These are phyloP conservation scores for Stenodema calcarata DNA, from an alignment of 2,888 invertebrate species.

Conservation along the genomic window DNA sequence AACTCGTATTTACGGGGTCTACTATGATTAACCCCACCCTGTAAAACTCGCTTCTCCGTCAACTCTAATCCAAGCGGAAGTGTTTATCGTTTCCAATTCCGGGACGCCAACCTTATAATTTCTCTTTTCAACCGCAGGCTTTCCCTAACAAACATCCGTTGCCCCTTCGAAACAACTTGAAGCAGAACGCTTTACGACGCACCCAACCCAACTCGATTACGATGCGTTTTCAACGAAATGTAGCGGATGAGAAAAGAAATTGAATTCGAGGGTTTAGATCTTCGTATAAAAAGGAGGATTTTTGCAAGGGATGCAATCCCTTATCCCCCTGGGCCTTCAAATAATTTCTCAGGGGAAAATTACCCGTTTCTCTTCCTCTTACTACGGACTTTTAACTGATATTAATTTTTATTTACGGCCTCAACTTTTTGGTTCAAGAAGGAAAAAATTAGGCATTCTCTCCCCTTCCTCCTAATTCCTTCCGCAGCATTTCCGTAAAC, in stretches of 20 bases:
- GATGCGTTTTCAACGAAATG: constrained; percentile 24
- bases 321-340: neutral
- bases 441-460: constrained; percentile 20
- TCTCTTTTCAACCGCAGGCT: neutral
- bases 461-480: neutral
- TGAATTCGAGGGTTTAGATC: constrained; percentile 18
- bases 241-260: constrained; percentile 23
- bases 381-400: constrained; percentile 42
- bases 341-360: constrained; percentile 47
- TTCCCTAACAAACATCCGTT: neutral
- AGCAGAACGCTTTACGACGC: neutral
- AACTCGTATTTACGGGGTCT: neutral
- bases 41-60: neutral
- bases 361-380: constrained; percentile 33
- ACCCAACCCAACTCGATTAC: constrained; percentile 19
- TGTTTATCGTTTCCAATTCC: constrained; percentile 25
- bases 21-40: neutral
- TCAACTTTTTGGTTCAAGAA: constrained; percentile 33
- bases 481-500: neutral
- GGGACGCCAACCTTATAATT: neutral
- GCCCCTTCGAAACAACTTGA: neutral
- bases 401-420: constrained; percentile 47
- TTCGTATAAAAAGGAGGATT: neutral
- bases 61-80: constrained; percentile 18
- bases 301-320: constrained; percentile 32